phyloP scores from a whole-genome alignment of 2,113 vertebrate genomes.

The Pimephales promelas region DNA sequence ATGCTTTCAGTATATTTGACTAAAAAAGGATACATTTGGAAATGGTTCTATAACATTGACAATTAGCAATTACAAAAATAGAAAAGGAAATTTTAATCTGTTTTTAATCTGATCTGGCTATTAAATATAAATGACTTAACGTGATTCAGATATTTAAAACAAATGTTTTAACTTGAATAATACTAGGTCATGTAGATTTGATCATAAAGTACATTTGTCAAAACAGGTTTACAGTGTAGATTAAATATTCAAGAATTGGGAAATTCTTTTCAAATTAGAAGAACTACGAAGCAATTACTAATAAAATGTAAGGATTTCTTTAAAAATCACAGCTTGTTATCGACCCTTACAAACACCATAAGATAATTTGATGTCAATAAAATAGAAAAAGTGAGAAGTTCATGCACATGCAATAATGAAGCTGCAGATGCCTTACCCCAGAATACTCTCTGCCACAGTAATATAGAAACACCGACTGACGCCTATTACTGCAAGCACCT shows the following conservation, averaged over 20 bases:
- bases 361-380: neutral
- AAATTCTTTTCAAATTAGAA: neutral
- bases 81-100: neutral
- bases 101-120: neutral
- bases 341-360: neutral
- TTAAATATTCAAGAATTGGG: neutral
- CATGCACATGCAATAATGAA: constrained; percentile 10
- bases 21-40: neutral
- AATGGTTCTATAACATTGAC: neutral
- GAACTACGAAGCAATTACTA: neutral
- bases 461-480: constrained; percentile 19
- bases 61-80: neutral
- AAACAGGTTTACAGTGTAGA: neutral
- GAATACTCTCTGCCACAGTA: constrained; percentile 29
- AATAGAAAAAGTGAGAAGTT: neutral
- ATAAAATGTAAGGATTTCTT: neutral
- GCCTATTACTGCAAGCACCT: constrained; percentile 67
- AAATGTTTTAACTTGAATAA: neutral
- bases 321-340: neutral
- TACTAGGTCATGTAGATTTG: neutral
- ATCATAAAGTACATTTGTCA: neutral
- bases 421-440: constrained; percentile 64
- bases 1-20: neutral
- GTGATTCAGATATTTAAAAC: neutral
- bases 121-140: neutral